Evolutionary conservation across 2,888 invertebrate genomes (phyloP), one percentile per base, ranked within the genome.

Genomic region (Cantharis rufa): DNA sequence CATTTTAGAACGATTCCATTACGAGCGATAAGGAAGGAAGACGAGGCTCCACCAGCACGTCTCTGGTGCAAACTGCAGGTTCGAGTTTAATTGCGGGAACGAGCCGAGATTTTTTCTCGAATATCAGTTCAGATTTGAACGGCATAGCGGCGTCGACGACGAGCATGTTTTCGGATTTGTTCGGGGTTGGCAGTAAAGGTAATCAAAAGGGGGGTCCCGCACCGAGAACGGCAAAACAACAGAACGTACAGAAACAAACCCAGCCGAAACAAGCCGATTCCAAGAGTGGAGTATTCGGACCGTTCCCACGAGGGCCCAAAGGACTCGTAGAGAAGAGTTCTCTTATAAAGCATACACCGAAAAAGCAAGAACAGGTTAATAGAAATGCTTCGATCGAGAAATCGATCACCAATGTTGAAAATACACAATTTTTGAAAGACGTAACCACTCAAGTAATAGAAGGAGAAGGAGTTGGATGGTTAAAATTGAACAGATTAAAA

Each of bases 381-480:
- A 91, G 93, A 75, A 91, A 91, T 81, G 93, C 93, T 83, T 92
- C 92, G 79, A 90, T 92, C 69, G 93, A 94, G 81, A 91, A 94
- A 72, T 92, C 94, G 7, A 92, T 93, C 71, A 94, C 94, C 78
- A 95, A 95, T 86, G 91, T 93, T 0, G 98, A 98, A 88, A 98
- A 98, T 90, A 98, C 98, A 89, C 92, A 95, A 70, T 98, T 98
- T 87, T 90, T 98, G 68, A 96, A 96, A 85, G 98, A 98, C 85
- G 95, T 95, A 81, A 89, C 92, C 86, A 93, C 92, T 85, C 94
- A 93, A 87, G 96, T 97, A 1, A 87, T 97, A 74, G 94, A 95
- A 79, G 98, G 98, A 3, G 97, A 98, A 88, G 97, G 98, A 0
- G 96, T 99, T 0, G 98, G 98, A 15, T 99, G 99, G 97, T 90